Conservation (phyloP, 1,140 invertebrate species). For the Cataglyphis hispanica region DNA sequence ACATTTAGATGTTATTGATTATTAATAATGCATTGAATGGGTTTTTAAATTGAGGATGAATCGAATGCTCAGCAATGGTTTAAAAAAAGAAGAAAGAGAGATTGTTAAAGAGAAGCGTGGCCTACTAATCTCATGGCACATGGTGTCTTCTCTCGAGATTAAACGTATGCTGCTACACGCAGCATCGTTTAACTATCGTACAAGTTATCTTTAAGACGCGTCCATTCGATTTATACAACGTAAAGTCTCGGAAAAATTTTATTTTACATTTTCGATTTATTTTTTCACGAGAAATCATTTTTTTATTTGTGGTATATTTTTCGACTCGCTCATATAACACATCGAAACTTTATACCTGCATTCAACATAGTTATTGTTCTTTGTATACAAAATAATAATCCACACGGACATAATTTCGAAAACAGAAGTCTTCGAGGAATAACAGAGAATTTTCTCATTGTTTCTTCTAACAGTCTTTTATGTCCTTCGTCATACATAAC, state of each 20-base stretch:
- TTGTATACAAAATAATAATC: neutral
- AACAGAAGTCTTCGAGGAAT: neutral
- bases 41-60: neutral
- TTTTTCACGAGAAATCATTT: neutral
- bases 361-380: neutral
- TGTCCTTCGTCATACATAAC: conserved; percentile 9
- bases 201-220: neutral
- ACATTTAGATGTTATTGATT: neutral
- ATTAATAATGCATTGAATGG: neutral
- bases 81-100: conserved; percentile 5
- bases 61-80: neutral
- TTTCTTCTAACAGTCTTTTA: neutral
- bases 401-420: too few relatives aligned
- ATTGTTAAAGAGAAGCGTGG: conserved; percentile 45
- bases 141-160: conserved; percentile 42
- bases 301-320: neutral
- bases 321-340: too few relatives aligned
- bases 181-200: neutral
- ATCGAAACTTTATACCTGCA: neutral
- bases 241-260: too few relatives aligned
- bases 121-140: conserved; percentile 29
- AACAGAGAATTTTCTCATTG: conserved; percentile 17
- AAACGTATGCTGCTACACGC: conserved; percentile 25
- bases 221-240: too few relatives aligned
- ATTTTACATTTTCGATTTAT: neutral